Evolutionary conservation across 2,888 invertebrate genomes (phyloP).

Genomic region (Melinopterus prodromus): DNA sequence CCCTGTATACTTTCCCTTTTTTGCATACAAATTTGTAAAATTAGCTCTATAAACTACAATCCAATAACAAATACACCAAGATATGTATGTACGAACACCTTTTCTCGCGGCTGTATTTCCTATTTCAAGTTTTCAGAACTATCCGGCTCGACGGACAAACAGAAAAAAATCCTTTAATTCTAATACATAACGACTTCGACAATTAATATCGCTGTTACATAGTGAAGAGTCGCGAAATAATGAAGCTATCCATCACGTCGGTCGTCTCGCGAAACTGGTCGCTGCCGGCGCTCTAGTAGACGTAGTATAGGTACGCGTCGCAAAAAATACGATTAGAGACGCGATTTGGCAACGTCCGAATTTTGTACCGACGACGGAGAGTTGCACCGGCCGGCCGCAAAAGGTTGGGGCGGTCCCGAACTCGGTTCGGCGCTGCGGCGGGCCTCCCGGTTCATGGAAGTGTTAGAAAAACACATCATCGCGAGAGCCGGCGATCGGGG

Average conservation of each 20-base stretch:
- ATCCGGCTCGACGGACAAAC: background rate
- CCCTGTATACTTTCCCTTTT: no score
- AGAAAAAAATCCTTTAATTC: background rate
- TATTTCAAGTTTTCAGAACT: background rate
- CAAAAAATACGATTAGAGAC: constrained; percentile 4
- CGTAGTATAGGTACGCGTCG: background rate
- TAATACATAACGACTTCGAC: background rate
- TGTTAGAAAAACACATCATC: constrained; percentile 31
- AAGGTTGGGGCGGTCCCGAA: background rate
- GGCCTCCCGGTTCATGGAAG: constrained; percentile 5
- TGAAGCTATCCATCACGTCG: background rate
- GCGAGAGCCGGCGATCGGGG: constrained; percentile 28
- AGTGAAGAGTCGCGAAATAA: background rate
- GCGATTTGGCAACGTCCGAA: background rate
- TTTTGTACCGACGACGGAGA: background rate
- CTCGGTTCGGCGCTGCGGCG: no score
- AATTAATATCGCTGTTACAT: background rate
- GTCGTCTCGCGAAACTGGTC: background rate
- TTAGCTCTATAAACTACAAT: background rate
- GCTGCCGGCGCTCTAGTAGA: background rate
- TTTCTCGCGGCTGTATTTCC: background rate
- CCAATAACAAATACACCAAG: background rate
- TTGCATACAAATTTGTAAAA: no score
- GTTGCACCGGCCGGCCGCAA: background rate
- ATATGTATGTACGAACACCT: background rate